Conservation (phyloP, 1,140 invertebrate genomes). For the Rhopalosiphum maidis region DNA sequence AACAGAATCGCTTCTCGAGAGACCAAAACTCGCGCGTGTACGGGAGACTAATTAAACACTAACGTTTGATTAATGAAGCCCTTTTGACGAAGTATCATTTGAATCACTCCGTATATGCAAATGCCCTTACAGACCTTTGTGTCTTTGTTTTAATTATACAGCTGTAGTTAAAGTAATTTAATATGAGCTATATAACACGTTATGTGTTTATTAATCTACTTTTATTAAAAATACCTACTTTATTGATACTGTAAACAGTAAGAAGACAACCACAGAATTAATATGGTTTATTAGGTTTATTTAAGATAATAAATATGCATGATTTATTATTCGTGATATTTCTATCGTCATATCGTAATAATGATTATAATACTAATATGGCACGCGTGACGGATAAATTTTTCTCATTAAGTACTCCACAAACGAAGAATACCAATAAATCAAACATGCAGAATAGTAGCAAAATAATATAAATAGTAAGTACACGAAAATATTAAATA, state of each 20-base stretch:
- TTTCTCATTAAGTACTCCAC: background rate
- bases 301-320: background rate
- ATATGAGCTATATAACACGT: background rate
- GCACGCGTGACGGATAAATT: background rate
- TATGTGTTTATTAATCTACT: background rate
- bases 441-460: background rate
- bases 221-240: background rate
- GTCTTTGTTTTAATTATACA: background rate
- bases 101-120: background rate
- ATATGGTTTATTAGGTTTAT: background rate
- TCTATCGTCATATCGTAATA: background rate
- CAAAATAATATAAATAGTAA: background rate
- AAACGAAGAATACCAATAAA: background rate
- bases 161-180: background rate
- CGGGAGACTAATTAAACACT: background rate
- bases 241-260: background rate
- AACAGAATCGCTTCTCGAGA: background rate
- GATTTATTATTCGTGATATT: background rate
- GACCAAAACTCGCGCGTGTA: constrained; percentile 5
- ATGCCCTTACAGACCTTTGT: background rate
- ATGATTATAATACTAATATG: background rate
- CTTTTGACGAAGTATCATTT: background rate
- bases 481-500: background rate
- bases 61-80: constrained; percentile 32
- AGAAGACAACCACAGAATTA: background rate